Conservation (phyloP, 2,888 invertebrate species). For the Rotaria magnacalcarata region DNA sequence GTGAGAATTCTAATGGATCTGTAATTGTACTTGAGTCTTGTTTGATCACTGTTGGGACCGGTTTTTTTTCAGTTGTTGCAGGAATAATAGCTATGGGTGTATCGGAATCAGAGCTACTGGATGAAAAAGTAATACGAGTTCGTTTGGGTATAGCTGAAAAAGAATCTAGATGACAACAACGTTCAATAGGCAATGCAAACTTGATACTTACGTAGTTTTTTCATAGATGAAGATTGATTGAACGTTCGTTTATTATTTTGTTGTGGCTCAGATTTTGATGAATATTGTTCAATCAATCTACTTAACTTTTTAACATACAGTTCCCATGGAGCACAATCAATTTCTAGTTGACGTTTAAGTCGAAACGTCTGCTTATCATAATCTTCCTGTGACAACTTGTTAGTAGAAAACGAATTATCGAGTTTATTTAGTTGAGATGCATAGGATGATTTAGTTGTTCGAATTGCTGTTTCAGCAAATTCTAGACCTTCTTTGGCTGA, state of each 20-base stretch:
- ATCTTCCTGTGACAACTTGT: background rate
- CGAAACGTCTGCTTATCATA: background rate
- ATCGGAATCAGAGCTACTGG: background rate
- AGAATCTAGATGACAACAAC: background rate
- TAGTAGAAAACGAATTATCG: background rate
- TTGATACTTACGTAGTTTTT: background rate
- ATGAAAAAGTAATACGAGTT: background rate
- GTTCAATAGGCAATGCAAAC: background rate
- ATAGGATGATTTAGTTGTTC: background rate
- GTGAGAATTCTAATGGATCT: constrained; percentile 4
- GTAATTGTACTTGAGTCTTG: background rate
- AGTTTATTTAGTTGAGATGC: constrained; percentile 13
- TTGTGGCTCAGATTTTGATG: background rate
- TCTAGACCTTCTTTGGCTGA: background rate
- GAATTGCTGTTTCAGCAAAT: background rate
- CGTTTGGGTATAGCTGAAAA: background rate
- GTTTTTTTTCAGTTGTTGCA: background rate
- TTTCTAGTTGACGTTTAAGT: background rate
- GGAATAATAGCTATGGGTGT: background rate
- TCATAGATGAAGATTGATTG: background rate
- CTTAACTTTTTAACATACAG: background rate
- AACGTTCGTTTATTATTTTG: background rate
- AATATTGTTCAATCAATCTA: background rate
- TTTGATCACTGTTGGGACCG: background rate
- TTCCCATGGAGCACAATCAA: constrained; percentile 1